Base-by-base conservation (phyloP, 1,140 invertebrate genomes). In the Neomicropteryx cornuta region DNA sequence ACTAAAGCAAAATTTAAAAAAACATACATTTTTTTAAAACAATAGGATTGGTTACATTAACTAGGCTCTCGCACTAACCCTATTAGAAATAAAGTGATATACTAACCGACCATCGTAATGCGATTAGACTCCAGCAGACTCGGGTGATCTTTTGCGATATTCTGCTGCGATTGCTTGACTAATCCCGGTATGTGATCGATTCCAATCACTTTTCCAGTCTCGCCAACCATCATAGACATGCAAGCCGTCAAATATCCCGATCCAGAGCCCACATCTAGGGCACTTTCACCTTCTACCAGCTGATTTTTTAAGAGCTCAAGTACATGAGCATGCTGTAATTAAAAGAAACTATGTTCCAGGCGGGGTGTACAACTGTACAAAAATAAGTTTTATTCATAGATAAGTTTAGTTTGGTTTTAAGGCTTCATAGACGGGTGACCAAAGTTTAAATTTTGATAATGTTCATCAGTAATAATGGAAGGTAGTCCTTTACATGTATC, bases 231-330 rank as follows among this genome's bases (percentile, higher is more conserved):
- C 1, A 81, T 58, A 20, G 83, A 84, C 82, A 97, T 93, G 53
- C 92, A 97, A n/a, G 87, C 83, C 21, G 92, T 96, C 10, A 97
- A 73, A 60, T 96, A 97, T 4, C 93, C 93, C 55, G 87, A 93
- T 14, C 94, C 94, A 45, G 88, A 96, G 6, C 94, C 94, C 39
- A 98, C 89, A 72, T 98, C 95, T 31, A 97, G 66, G 13, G 87
- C 90, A 56, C 68, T 79, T 22, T 75, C 76, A 30, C 92, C 89
- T 49, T 79, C 76, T 28, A 71, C 64, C 28, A 97, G 60, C 49
- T 95, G 84, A 46, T 87, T 81, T 51, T 82, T 78, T 39, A 98
- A 67, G 32, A 83, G 68, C 70, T 97, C 91, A 48, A 98, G 68
- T 31, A 92, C 93, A 73, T 93, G 83, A 10, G 91, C 93, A 71